Percentiles rank a stretch among this genome's conserved stretches.
phyloP scores from a whole-genome alignment of 2,888 invertebrate genomes.

The Nemapogon koenigi region DNA sequence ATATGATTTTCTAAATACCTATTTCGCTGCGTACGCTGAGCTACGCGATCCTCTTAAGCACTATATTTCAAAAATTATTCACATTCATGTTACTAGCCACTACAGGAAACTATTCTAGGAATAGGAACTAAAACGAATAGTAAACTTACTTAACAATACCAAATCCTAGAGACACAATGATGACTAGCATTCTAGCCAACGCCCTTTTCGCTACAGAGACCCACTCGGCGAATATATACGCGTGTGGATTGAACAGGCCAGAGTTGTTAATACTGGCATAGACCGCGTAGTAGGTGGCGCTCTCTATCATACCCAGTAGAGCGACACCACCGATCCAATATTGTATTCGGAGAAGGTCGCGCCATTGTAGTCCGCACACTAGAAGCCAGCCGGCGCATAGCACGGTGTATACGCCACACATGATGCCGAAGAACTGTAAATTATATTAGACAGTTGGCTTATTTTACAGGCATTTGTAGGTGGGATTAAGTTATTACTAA shows the following conservation, averaged over 20 bases:
- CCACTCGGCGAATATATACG: constrained; percentile 87
- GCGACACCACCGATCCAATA: constrained; percentile 97
- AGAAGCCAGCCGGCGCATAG: constrained; percentile 83
- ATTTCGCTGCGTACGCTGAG: too few relatives aligned
- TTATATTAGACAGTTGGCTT: too few relatives aligned
- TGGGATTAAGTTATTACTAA: too few relatives aligned
- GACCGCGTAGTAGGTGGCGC: constrained; percentile 90
- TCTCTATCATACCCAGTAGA: constrained; percentile 84
- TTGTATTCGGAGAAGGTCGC: constrained; percentile 89
- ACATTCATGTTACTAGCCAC: too few relatives aligned
- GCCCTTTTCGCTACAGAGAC: constrained; percentile 91
- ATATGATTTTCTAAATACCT: too few relatives aligned
- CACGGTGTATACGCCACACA: constrained; percentile 88
- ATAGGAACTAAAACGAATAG: constrained; percentile 1
- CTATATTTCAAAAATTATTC: too few relatives aligned
- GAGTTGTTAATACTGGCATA: constrained; percentile 62
- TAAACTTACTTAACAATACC: constrained; percentile 88
- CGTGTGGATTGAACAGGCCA: constrained; percentile 52
- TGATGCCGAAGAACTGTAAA: constrained; percentile 89
- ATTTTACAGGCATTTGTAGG: too few relatives aligned
- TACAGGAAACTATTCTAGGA: too few relatives aligned
- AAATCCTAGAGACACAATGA: constrained; percentile 93
- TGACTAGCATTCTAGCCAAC: constrained; percentile 90
- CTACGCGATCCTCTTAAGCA: too few relatives aligned
- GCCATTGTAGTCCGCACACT: constrained; percentile 86